A percentile compares a stretch with the other conserved stretches of the same genome.
These are phyloP conservation scores for Neoitamus cyanurus DNA, from an alignment of 2,888 invertebrate species.

Conservation along the genomic window DNA sequence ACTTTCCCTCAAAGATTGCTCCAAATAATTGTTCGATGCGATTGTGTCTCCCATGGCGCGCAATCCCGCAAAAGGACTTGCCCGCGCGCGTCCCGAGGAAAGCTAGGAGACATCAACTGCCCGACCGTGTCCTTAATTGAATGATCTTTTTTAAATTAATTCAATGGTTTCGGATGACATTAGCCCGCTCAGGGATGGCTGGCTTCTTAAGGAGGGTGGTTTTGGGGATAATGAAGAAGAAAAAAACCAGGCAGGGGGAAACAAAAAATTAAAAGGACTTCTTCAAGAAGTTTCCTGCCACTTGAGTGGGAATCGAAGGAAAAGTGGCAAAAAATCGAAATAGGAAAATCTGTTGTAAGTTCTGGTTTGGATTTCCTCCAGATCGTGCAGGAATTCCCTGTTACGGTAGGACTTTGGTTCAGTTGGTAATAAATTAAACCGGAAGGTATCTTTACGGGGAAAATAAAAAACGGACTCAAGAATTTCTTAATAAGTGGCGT, in stretches of 20 bases:
- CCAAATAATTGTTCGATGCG: conserved; percentile 49
- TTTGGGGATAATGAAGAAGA: neutral
- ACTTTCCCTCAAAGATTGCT: conserved; percentile 27
- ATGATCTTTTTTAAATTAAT: conserved; percentile 56
- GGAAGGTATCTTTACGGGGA: neutral
- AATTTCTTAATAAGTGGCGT: neutral
- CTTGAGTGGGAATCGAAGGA: neutral
- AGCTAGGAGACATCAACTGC: conserved; percentile 32
- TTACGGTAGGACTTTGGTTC: neutral
- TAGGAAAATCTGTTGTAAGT: conserved; percentile 50
- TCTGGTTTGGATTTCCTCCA: conserved; percentile 31
- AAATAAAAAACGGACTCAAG: neutral
- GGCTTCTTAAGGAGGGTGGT: conserved; percentile 2
- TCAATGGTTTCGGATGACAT: conserved; percentile 53
- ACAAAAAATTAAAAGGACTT: neutral
- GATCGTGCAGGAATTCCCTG: neutral
- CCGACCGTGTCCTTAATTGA: conserved; percentile 54
- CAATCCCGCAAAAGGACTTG: neutral
- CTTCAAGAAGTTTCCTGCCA: neutral
- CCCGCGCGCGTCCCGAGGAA: neutral
- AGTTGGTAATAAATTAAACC: neutral
- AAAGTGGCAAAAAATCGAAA: conserved; percentile 38
- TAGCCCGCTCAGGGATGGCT: conserved; percentile 27
- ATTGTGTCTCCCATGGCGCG: conserved; percentile 44
- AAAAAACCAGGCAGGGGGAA: neutral